A percentile compares a stretch with the other conserved stretches of the same genome.
These are phyloP conservation scores for Cynodonichthys magdalenae DNA, from an alignment of 2,797 vertebrate genomes.

Conservation along the genomic window DNA sequence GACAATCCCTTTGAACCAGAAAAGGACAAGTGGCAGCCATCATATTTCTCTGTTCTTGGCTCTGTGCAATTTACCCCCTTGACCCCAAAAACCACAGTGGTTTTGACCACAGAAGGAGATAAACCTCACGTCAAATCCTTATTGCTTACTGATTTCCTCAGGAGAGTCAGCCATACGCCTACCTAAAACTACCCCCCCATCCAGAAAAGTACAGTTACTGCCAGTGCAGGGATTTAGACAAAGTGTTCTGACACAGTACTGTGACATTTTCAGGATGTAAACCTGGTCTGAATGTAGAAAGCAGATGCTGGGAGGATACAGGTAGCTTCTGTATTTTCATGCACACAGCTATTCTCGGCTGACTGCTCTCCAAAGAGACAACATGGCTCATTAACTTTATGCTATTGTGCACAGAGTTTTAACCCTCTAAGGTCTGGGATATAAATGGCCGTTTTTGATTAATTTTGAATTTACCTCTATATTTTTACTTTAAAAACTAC, in stretches of 20 bases:
- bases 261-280: constrained; percentile 67
- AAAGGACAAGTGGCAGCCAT: constrained; percentile 67
- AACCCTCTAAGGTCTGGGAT: too few relatives aligned
- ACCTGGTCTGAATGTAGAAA: constrained; percentile 36
- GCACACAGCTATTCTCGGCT: constrained; percentile 55
- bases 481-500: too few relatives aligned
- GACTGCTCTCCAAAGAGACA: constrained; percentile 63
- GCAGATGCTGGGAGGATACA: constrained; percentile 66
- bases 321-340: constrained; percentile 58
- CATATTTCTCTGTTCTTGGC: constrained; percentile 68
- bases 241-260: constrained; percentile 17
- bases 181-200: constrained; percentile 24
- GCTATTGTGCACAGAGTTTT: constrained; percentile 37
- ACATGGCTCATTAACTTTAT: constrained; percentile 64
- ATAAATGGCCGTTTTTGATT: too few relatives aligned
- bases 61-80: constrained; percentile 43
- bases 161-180: constrained; percentile 37
- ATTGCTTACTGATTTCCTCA: constrained; percentile 19
- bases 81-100: constrained; percentile 57
- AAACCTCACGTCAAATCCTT: constrained; percentile 20
- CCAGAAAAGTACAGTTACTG: constrained; percentile 38
- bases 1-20: constrained; percentile 67
- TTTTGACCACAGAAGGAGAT: constrained; percentile 52
- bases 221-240: constrained; percentile 37
- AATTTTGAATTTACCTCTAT: too few relatives aligned